Percentiles rank a stretch among this genome's conserved stretches.
These are phyloP conservation scores for Oligia strigilis DNA, from an alignment of 2,888 invertebrate genomes.

Conservation along the genomic window DNA sequence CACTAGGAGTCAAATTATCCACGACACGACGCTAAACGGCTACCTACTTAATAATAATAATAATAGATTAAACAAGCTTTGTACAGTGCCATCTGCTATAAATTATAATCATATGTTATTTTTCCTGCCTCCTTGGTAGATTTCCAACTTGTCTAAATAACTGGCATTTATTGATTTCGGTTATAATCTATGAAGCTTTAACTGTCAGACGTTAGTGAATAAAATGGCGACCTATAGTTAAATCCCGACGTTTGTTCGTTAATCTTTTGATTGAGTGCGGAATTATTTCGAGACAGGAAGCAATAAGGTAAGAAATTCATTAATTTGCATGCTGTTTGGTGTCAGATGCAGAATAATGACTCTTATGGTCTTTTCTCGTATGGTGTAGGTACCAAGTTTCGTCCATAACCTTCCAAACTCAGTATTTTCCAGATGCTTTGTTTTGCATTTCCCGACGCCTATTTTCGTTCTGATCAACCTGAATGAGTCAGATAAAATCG, in stretches of 20 bases:
- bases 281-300: slow-evolving; percentile 7
- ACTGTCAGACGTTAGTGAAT: slow-evolving; percentile 40
- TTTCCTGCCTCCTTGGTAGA: slow-evolving; percentile 53
- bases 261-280: slow-evolving; percentile 23
- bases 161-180: slow-evolving; percentile 54
- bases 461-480: not conserved
- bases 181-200: slow-evolving; percentile 42
- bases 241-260: slow-evolving; percentile 8
- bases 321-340: not conserved
- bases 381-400: not conserved
- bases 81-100: not conserved
- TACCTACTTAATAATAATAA: not conserved
- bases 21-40: not conserved
- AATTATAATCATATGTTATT: slow-evolving; percentile 16
- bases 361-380: no score
- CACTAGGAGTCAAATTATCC: not conserved
- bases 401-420: not conserved
- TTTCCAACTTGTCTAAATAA: slow-evolving; percentile 45
- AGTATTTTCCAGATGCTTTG: not conserved
- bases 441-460: not conserved
- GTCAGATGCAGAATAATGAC: no score
- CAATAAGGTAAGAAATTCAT: slow-evolving; percentile 30
- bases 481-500: not conserved
- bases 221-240: no score
- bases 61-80: slow-evolving; percentile 10